Base-by-base conservation (phyloP, 2,113 vertebrate species). In the Toxotes jaculatrix region DNA sequence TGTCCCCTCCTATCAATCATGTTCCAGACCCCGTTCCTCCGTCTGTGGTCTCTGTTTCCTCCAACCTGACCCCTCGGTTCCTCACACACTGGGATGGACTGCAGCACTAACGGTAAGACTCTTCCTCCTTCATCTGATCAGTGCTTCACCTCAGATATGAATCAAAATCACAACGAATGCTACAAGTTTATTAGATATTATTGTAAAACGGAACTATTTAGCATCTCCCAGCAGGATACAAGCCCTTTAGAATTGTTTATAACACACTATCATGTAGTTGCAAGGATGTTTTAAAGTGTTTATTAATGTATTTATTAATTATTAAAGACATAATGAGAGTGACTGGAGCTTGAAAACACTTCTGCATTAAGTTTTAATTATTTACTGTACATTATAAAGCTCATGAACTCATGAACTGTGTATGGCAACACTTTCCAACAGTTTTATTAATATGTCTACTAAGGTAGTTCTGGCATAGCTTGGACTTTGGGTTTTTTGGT, bases 61-160 rank as follows among this genome's bases (percentile, higher is more conserved):
- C 77, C 83, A 27, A 82, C 81, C 87, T 91, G 78, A 88, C 74
- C 68, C 65, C 49, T 72, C 65, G 27, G 0, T 16, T 51, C 68
- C 67, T 61, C 21, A 53, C 65, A 19, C 75, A 27, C 64, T 53
- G 77, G 42, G 59, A 93, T 93, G 93, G 92, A 95, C 69, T 71
- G 81, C 88, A 82, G 43, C 3, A 19, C 77, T 13, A 90, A 93
- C 21, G 93, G 94, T 95, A 91, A 89, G 86, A 65, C 53, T 8
- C 21, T 4, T 17, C 5, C 6, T 32, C 23, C 19, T 73, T 16
- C 12, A 5, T 49, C 13, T 43, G 21, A 31, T 65, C 8, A 49
- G 19, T 4, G 5, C 43, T 40, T 47, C 38, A 4, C 5, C 23
- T 31, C 21, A 38, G 4, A n/a, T n/a, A 42, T 71, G 4, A 21